Evolutionary conservation across 1,140 invertebrate species (phyloP).

Genomic region (Bombus sylvicola): DNA sequence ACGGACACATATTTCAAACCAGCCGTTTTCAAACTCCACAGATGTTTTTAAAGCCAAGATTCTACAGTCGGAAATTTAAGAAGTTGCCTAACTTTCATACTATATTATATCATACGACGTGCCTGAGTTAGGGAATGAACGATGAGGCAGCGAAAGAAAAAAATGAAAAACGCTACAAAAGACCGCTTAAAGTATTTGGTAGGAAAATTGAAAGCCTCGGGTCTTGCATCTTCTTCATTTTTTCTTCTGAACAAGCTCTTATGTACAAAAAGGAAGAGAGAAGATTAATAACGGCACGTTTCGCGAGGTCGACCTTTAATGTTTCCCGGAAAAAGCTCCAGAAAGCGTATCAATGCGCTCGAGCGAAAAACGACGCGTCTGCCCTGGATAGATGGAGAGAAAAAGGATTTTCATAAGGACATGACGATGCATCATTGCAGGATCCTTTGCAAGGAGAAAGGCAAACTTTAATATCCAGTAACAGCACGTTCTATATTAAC

Average conservation of each 20-base stretch:
- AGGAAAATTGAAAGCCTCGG: background rate
- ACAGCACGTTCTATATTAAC: conserved; percentile 23
- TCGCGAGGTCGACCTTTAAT: conserved; percentile 7
- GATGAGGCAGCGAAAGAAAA: background rate
- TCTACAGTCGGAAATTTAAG: background rate
- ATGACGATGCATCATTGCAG: conserved; percentile 27
- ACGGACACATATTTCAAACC: too few species aligned
- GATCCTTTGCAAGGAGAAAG: background rate
- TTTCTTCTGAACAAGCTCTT: background rate
- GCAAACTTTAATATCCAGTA: conserved; percentile 44
- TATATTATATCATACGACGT: background rate
- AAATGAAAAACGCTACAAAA: background rate
- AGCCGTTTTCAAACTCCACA: background rate
- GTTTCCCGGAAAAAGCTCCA: background rate
- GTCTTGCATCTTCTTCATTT: background rate
- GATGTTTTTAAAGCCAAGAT: background rate
- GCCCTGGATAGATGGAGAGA: background rate
- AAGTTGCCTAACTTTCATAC: background rate
- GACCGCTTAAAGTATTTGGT: conserved; percentile 12
- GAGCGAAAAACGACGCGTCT: background rate
- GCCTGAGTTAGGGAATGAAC: background rate
- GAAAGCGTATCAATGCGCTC: background rate
- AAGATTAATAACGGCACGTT: conserved; percentile 22
- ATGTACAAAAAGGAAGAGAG: background rate
- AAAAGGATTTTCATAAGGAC: conserved; percentile 27